phyloP scores from a whole-genome alignment of 2,113 vertebrate genomes.

The Heterotilapia buettikoferi region DNA sequence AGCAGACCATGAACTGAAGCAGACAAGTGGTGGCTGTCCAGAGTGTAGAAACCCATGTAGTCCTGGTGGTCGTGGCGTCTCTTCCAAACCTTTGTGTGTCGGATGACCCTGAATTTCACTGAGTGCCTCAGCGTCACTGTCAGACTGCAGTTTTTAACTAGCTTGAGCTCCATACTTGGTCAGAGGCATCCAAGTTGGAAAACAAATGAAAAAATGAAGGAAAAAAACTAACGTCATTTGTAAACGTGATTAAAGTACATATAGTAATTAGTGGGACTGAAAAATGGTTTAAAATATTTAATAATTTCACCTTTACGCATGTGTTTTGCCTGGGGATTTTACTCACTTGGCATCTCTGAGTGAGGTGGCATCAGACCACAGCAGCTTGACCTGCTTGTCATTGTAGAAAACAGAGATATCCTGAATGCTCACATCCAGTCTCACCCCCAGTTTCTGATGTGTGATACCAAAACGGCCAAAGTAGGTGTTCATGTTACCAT shows the following conservation, averaged over 20 bases:
- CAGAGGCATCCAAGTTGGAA: neutral
- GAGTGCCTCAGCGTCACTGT: slow-evolving; percentile 77
- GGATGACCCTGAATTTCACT: slow-evolving; percentile 80
- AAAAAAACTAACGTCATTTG: neutral
- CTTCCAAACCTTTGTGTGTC: slow-evolving; percentile 85
- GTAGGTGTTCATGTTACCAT: slow-evolving; percentile 76
- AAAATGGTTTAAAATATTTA: neutral
- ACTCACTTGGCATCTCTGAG: slow-evolving; percentile 77
- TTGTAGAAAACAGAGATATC: slow-evolving; percentile 74
- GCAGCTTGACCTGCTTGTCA: slow-evolving; percentile 56
- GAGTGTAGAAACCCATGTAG: slow-evolving; percentile 88
- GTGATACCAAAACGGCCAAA: slow-evolving; percentile 85
- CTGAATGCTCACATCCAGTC: slow-evolving; percentile 78
- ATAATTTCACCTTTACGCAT: slow-evolving; percentile 65
- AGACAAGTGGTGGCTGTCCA: slow-evolving; percentile 82
- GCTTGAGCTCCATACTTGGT: slow-evolving; percentile 76
- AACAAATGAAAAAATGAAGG: neutral
- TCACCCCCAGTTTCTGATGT: slow-evolving; percentile 70
- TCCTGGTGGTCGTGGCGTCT: slow-evolving; percentile 80
- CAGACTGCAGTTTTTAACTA: slow-evolving; percentile 78
- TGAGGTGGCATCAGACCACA: slow-evolving; percentile 76
- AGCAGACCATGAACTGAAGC: slow-evolving; percentile 83
- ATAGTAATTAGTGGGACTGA: neutral
- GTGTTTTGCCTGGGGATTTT: slow-evolving; percentile 60
- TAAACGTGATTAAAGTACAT: neutral